Base-by-base conservation (phyloP, 2,888 invertebrate species). In the Ophion ellenae region DNA sequence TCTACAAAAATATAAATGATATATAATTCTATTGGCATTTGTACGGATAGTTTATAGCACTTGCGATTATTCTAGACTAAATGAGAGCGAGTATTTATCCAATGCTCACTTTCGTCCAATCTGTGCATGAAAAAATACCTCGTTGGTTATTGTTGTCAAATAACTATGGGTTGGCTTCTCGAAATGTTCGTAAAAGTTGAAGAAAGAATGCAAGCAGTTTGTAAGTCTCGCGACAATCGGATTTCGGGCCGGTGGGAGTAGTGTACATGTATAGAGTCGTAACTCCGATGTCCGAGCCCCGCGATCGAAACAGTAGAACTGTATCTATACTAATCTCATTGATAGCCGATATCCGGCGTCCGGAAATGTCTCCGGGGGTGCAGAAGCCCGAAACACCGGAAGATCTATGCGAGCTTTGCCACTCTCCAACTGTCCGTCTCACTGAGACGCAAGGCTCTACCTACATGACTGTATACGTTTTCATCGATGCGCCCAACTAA, bases 291-390 rank as follows among this genome's bases (percentile, higher is more conserved):
- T 64, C 28, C 64, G 53, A 47, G 28, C 53, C 24, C 28, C 28
- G n/a, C 53, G 57, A 59, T 17, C 74, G 74, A 85, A 78, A 75
- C 77, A 74, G 64, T 67, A 36, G 36, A 66, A 36, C 66, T 67
- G 78, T 85, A 81, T 75, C 85, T 78, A 70, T 74, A 47, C 67
- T 74, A 28, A 20, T 57, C 67, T 73, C 84, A 77, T 84, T 85
- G 85, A 81, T 85, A 70, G 81, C 75, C 81, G 78, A 85, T 85
- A 85, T 85, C 85, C 81, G 85, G 75, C 59, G 69, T 69, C 78
- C 78, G 85, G 85, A 85, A 85, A 85, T 85, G 57, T 71, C 84
- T 85, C 77, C 61, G 45, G 45, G 81, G 71, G 53, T 40, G 77
- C 53, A 47, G 47, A 69, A 74, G 74, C 66, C 61, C 81, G 81